Percentiles rank a stretch among this genome's conserved stretches.
Evolutionary conservation across 2,797 vertebrate species (phyloP).

Genomic region (Gephyroberyx darwinii): DNA sequence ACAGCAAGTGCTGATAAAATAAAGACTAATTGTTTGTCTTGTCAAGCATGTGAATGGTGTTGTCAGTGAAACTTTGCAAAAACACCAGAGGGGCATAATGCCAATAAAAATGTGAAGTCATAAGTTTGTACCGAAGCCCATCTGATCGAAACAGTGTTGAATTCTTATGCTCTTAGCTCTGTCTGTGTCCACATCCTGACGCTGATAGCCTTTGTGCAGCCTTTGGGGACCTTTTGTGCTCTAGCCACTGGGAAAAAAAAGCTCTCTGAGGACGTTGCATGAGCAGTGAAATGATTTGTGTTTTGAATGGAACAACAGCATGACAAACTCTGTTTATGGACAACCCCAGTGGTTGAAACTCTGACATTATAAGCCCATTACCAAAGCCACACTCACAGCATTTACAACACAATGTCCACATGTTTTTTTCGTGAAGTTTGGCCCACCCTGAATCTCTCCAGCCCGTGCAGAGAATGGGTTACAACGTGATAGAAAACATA

Average conservation of each 20-base stretch:
- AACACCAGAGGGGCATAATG: slow-evolving; percentile 24
- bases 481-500: slow-evolving; percentile 8
- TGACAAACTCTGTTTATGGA: slow-evolving; percentile 62
- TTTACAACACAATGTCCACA: slow-evolving; percentile 53
- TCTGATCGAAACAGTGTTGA: slow-evolving; percentile 67
- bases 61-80: slow-evolving; percentile 40
- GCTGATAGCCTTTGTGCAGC: slow-evolving; percentile 52
- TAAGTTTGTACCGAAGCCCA: slow-evolving; percentile 60
- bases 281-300: slow-evolving; percentile 56
- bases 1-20: slow-evolving; percentile 33
- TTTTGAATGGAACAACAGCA: slow-evolving; percentile 40
- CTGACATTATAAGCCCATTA: slow-evolving; percentile 61
- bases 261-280: slow-evolving; percentile 21
- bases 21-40: slow-evolving; percentile 28
- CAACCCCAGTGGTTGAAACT: not conserved
- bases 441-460: slow-evolving; percentile 23
- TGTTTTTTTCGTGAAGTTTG: slow-evolving; percentile 29
- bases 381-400: slow-evolving; percentile 46
- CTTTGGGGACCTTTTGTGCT: slow-evolving; percentile 42
- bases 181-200: slow-evolving; percentile 62
- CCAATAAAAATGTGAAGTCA: slow-evolving; percentile 61
- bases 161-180: slow-evolving; percentile 72
- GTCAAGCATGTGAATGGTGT: slow-evolving; percentile 18
- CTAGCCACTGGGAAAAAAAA: slow-evolving; percentile 37
- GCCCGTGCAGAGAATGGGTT: not conserved